Base-by-base conservation (phyloP, 2,113 vertebrate species). In the Tetrao urogallus region DNA sequence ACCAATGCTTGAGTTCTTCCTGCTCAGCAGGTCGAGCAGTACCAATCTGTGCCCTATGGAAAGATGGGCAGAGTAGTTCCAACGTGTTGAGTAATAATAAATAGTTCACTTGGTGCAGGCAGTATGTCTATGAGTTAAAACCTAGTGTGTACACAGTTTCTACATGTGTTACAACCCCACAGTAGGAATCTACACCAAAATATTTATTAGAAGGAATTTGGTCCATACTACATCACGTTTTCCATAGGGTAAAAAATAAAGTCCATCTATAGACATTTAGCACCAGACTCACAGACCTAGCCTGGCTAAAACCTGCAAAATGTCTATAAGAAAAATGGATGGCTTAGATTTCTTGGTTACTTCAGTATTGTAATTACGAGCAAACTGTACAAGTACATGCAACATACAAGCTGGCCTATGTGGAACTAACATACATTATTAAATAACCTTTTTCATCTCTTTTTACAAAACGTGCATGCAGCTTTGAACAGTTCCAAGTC, bases 371-470 rank as follows among this genome's bases (percentile, higher is more conserved):
- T 99, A 98, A 98, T 98, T 99, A 99, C 98, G 96, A 99, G 99
- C 99, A 99, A 99, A 99, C 98, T 99, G 98, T 99, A 99, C 99
- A 99, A 98, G 98, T 98, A 99, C 99, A 99, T 99, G 99, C 99
- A 99, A 99, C 99, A 99, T 98, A 99, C 99, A 99, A 99, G 98
- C 98, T 98, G 98, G 98, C 98, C 98, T 99, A 99, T 98, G 98
- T 99, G 98, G 98, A 99, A 98, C 98, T 99, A 99, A 99, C 99
- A 99, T 98, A 98, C 98, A 98, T 98, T 98, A 98, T 97, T 99
- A 98, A 98, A 97, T 98, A 97, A 98, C 97, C 98, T 97, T 98
- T 98, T 98, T 98, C 95, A 86, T 96, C 95, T 97, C 89, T 97
- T 98, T 98, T 98, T 98, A 98, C 98, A 97, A 99, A 99, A 99